Percentiles rank a stretch among this genome's conserved stretches.
These are phyloP conservation scores for Ianthella basta DNA, from an alignment of 37 sponge, comb jelly and placozoan genomes.

Conservation along the genomic window DNA sequence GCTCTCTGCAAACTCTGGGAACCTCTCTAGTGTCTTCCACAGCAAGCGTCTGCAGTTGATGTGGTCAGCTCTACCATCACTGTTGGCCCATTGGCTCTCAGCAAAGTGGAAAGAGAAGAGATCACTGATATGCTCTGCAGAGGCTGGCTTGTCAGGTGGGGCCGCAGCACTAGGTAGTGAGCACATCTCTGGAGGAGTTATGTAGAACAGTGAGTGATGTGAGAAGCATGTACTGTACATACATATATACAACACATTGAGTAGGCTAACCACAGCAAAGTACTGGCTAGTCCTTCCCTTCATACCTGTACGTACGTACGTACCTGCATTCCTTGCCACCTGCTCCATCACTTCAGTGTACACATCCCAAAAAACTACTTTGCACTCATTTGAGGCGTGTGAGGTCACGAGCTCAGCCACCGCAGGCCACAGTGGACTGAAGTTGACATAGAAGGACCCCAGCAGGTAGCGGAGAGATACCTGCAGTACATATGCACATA, in stretches of 20 bases:
- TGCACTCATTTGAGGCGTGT: constrained; percentile 69
- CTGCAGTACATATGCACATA: neutral
- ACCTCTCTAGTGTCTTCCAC: constrained; percentile 63
- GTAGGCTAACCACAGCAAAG: too few species aligned
- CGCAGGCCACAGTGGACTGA: constrained; percentile 81
- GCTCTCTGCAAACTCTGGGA: constrained; percentile 56
- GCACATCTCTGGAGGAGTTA: neutral
- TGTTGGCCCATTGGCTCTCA: neutral
- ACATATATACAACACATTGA: too few species aligned
- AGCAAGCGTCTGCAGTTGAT: constrained; percentile 70
- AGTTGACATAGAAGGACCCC: constrained; percentile 85
- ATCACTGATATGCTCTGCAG: neutral
- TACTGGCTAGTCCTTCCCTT: too few species aligned
- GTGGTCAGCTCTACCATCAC: constrained; percentile 67
- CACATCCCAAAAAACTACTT: constrained; percentile 77
- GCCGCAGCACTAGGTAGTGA: neutral
- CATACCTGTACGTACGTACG: too few species aligned
- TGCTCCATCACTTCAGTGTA: constrained; percentile 51
- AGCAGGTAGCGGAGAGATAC: constrained; percentile 50
- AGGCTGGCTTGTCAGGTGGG: constrained; percentile 1
- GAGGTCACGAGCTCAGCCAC: constrained; percentile 62
- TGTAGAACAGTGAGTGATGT: constrained; percentile 31
- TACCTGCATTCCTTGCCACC: constrained; percentile 36
- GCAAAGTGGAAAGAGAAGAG: neutral
- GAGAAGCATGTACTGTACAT: too few species aligned